phyloP scores from a whole-genome alignment of 2,797 vertebrate genomes.

The Paguma larvata region DNA sequence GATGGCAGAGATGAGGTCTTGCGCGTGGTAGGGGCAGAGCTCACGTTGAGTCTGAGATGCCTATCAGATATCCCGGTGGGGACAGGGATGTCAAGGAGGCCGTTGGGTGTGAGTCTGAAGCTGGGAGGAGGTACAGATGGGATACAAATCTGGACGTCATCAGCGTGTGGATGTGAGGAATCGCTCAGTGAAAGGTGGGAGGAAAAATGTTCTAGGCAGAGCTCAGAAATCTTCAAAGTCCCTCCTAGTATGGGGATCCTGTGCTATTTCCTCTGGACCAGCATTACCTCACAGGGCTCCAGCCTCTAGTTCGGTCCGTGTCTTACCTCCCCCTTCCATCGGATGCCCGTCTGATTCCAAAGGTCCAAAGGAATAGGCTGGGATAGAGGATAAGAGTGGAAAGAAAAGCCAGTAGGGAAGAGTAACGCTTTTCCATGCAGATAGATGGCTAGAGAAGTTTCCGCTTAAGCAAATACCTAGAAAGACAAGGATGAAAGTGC shows the following conservation, averaged over 20 bases:
- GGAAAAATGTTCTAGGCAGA: background rate
- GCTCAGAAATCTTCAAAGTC: background rate
- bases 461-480: background rate
- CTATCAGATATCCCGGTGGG: background rate
- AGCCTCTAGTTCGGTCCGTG: background rate
- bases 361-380: background rate
- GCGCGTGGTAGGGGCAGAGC: background rate
- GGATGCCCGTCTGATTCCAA: background rate
- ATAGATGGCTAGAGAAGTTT: background rate
- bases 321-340: background rate
- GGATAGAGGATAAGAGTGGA: background rate
- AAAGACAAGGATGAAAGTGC: background rate
- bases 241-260: background rate
- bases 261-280: background rate
- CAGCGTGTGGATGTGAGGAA: background rate
- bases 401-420: background rate
- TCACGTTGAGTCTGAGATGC: background rate
- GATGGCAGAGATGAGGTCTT: background rate
- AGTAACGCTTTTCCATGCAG: slow-evolving; percentile 8
- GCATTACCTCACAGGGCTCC: background rate
- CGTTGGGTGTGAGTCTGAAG: background rate
- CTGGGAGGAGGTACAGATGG: background rate
- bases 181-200: background rate
- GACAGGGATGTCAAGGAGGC: background rate
- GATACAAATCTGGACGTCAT: background rate